Conservation (phyloP, 2,888 invertebrate species). For the Latheticus oryzae region DNA sequence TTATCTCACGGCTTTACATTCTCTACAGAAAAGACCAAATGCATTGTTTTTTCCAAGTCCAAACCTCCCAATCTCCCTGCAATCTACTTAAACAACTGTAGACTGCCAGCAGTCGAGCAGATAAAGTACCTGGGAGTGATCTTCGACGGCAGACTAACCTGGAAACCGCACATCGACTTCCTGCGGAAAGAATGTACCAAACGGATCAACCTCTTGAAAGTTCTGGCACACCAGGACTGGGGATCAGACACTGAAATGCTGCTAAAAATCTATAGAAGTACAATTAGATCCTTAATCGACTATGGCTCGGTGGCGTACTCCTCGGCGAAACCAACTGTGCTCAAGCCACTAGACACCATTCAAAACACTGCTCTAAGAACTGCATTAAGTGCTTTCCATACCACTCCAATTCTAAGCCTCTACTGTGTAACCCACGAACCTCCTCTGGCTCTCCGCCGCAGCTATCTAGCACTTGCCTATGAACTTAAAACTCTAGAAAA, state of each 20-base stretch:
- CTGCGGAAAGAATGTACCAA: conserved; percentile 11
- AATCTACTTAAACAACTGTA: conserved; percentile 1
- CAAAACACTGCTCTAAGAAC: conserved; percentile 19
- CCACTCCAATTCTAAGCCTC: conserved; percentile 12
- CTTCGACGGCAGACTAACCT: conserved; percentile 22
- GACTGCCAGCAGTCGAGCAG: neutral
- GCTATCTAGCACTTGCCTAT: conserved; percentile 13
- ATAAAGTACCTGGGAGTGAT: conserved; percentile 22
- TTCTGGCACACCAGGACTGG: conserved; percentile 20
- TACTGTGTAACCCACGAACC: conserved; percentile 8
- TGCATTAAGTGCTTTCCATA: conserved; percentile 20
- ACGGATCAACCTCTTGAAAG: conserved; percentile 16
- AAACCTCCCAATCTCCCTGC: neutral
- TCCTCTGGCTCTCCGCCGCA: neutral
- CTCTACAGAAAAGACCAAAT: conserved; percentile 14
- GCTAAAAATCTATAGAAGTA: conserved; percentile 10
- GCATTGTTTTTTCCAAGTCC: conserved; percentile 11
- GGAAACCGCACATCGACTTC: conserved; percentile 14
- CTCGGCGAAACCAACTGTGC: neutral
- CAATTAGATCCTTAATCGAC: conserved; percentile 7
- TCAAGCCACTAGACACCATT: conserved; percentile 4
- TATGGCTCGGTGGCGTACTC: conserved; percentile 13
- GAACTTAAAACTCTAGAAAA: no score
- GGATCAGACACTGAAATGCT: conserved; percentile 9
- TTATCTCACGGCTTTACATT: conserved; percentile 6